A percentile compares a stretch with the other conserved stretches of the same genome.
phyloP scores from a whole-genome alignment of 2,797 vertebrate genomes.

The Sardinella longiceps region DNA sequence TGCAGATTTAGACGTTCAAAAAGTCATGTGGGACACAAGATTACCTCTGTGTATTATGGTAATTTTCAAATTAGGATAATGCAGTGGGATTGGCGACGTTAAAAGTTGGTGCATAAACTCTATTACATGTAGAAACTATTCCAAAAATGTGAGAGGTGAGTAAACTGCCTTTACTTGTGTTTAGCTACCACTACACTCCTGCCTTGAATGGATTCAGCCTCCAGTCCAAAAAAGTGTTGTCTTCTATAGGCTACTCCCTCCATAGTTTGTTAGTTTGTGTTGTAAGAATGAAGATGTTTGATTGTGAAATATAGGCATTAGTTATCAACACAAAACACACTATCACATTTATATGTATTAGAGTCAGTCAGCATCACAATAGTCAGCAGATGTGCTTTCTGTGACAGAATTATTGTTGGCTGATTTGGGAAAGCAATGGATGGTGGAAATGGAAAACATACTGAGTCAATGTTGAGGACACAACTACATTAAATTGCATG shows the following conservation, averaged over 20 bases:
- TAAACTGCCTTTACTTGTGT: too few species aligned
- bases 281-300: background rate
- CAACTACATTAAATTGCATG: background rate
- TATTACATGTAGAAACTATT: too few species aligned
- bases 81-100: too few species aligned
- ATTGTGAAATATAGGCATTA: background rate
- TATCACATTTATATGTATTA: background rate
- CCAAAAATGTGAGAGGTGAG: too few species aligned
- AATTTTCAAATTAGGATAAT: too few species aligned
- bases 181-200: too few species aligned
- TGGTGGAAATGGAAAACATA: too few species aligned
- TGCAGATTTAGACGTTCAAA: too few species aligned
- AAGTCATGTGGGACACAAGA: too few species aligned
- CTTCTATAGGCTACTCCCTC: background rate
- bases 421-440: background rate
- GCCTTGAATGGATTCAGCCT: background rate
- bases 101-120: too few species aligned
- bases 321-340: background rate
- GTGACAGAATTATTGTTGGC: background rate
- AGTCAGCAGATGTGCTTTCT: background rate
- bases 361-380: background rate
- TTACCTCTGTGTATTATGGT: too few species aligned
- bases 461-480: background rate
- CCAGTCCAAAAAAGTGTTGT: background rate
- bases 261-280: background rate